phyloP scores from a whole-genome alignment of 2,888 invertebrate genomes.

The Embidobia sp. region DNA sequence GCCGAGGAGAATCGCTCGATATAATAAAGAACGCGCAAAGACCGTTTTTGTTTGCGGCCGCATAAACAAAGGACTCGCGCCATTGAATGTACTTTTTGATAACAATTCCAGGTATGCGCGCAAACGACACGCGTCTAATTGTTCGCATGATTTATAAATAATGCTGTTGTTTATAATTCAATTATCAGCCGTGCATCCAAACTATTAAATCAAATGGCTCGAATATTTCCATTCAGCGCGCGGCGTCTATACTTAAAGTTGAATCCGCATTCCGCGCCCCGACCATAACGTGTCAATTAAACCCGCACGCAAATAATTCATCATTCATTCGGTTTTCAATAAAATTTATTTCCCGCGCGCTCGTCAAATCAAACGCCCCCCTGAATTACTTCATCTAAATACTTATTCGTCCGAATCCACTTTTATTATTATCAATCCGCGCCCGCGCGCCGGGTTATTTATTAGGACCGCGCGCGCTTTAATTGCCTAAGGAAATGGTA shows the following conservation, averaged over 20 bases:
- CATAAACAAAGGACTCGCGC: constrained; percentile 18
- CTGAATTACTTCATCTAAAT: constrained; percentile 42
- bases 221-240: constrained; percentile 9
- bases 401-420: constrained; percentile 21
- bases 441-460: constrained; percentile 19
- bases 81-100: background rate
- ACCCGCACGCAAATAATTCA: constrained; percentile 39
- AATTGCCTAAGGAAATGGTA: constrained; percentile 30
- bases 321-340: constrained; percentile 26
- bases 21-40: constrained; percentile 27
- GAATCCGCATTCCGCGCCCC: constrained; percentile 7
- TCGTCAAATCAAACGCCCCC: constrained; percentile 31
- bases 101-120: background rate
- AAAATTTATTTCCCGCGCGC: constrained; percentile 35
- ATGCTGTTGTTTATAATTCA: background rate
- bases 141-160: constrained; percentile 3
- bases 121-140: background rate
- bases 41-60: constrained; percentile 11
- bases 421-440: constrained; percentile 28
- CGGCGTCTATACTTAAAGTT: constrained; percentile 28
- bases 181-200: background rate
- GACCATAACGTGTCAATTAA: constrained; percentile 44
- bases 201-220: constrained; percentile 4
- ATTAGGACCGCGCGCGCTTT: constrained; percentile 33
- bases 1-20: too few species aligned